Percentiles rank a stretch among this genome's conserved stretches.
Evolutionary conservation across 2,888 invertebrate species (phyloP).

Genomic region (Pecten maximus): DNA sequence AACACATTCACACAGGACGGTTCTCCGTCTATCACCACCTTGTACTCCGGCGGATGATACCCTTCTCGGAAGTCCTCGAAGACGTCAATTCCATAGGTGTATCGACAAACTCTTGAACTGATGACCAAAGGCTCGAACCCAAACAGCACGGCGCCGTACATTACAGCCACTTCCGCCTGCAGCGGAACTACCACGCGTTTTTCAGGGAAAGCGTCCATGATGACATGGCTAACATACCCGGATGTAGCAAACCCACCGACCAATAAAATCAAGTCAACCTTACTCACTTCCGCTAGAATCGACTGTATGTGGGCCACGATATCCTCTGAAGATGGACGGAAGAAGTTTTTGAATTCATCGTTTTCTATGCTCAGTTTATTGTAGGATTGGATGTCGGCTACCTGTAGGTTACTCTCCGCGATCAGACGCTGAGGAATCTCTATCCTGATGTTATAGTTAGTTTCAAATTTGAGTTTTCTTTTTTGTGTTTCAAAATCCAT

Average conservation of each 20-base stretch:
- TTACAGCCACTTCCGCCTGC: not conserved
- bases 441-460: not conserved
- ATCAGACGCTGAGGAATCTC: not conserved
- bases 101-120: not conserved
- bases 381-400: not conserved
- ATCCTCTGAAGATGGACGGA: not conserved
- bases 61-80: slow-evolving; percentile 6
- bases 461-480: not conserved
- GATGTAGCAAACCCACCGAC: not conserved
- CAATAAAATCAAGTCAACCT: not conserved
- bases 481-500: not conserved
- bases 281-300: not conserved
- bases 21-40: not conserved
- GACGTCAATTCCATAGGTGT: not conserved
- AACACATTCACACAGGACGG: not conserved
- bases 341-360: slow-evolving; percentile 5
- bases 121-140: not conserved
- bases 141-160: not conserved
- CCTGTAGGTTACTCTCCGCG: not conserved
- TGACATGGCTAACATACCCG: not conserved
- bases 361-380: slow-evolving; percentile 8
- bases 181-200: not conserved
- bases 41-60: not conserved
- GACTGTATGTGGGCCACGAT: not conserved
- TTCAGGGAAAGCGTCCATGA: not conserved